Conservation (phyloP, 2,888 invertebrate genomes). For the Tetrapedia diversipes region DNA sequence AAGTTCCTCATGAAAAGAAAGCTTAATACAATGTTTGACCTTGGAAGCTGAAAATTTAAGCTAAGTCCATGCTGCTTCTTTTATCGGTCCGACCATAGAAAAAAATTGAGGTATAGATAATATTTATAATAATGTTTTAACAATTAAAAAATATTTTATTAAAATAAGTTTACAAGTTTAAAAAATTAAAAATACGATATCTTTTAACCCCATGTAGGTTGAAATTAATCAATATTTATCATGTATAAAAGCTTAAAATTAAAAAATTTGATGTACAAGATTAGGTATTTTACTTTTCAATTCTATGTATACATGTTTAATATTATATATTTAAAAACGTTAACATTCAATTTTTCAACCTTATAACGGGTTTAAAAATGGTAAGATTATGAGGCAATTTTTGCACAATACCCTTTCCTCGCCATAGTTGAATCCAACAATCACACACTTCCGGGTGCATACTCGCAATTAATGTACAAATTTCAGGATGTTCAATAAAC, state of each 20-base stretch:
- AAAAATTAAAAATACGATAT: not conserved
- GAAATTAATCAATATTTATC: not conserved
- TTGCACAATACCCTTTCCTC: slow-evolving; percentile 64
- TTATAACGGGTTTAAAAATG: slow-evolving; percentile 70
- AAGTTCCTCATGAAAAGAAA: too few species aligned
- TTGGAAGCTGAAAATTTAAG: too few species aligned
- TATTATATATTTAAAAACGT: slow-evolving; percentile 9
- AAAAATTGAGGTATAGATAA: not conserved
- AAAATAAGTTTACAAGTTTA: not conserved
- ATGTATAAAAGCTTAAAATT: not conserved
- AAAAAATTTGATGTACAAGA: too few species aligned
- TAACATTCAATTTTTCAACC: slow-evolving; percentile 6
- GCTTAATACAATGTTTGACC: too few species aligned
- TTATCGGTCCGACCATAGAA: too few species aligned
- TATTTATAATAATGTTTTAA: not conserved
- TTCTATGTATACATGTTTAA: not conserved
- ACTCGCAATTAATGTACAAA: slow-evolving; percentile 74
- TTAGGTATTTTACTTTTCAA: too few species aligned
- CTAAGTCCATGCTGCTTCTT: too few species aligned
- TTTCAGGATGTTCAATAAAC: slow-evolving; percentile 70
- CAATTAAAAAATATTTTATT: not conserved
- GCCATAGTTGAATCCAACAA: slow-evolving; percentile 77
- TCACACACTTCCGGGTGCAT: slow-evolving; percentile 71
- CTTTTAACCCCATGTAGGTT: not conserved
- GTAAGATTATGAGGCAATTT: slow-evolving; percentile 73